These are phyloP conservation scores for Lutra lutra DNA, from an alignment of 2,797 vertebrate species.

Conservation along the genomic window DNA sequence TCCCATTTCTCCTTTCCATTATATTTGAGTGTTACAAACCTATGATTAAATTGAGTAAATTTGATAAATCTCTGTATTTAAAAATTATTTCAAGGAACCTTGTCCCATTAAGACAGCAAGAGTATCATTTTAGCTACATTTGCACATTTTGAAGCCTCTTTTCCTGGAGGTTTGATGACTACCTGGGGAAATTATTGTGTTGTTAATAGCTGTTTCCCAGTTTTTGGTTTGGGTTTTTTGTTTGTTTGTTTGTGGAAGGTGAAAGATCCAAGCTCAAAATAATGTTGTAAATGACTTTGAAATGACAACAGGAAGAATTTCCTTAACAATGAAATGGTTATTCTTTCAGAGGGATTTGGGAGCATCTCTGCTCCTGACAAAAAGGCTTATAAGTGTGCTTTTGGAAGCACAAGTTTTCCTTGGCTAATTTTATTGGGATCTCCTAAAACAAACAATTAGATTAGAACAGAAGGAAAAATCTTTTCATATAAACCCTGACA, in stretches of 20 bases:
- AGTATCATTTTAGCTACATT: background rate
- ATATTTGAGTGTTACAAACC: background rate
- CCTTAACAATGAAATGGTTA: background rate
- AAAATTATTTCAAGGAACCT: background rate
- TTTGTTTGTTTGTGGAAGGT: background rate
- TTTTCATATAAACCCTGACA: background rate
- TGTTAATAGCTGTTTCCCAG: background rate
- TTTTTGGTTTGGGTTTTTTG: background rate
- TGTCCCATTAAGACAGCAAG: background rate
- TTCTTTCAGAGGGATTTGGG: background rate
- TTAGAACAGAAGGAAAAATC: background rate
- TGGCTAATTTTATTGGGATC: background rate
- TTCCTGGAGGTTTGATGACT: background rate
- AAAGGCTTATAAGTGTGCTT: background rate
- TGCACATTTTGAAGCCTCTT: background rate
- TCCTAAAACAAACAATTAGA: constrained; percentile 23
- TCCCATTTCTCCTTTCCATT: background rate
- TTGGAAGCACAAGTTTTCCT: background rate
- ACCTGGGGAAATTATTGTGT: background rate
- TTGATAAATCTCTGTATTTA: background rate
- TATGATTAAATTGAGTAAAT: background rate
- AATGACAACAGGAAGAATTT: background rate
- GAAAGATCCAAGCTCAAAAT: background rate
- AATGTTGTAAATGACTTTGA: background rate
- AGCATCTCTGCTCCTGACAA: background rate